These are phyloP conservation scores for Loripinus fragilis DNA, from an alignment of 2,888 invertebrate genomes.

Conservation along the genomic window DNA sequence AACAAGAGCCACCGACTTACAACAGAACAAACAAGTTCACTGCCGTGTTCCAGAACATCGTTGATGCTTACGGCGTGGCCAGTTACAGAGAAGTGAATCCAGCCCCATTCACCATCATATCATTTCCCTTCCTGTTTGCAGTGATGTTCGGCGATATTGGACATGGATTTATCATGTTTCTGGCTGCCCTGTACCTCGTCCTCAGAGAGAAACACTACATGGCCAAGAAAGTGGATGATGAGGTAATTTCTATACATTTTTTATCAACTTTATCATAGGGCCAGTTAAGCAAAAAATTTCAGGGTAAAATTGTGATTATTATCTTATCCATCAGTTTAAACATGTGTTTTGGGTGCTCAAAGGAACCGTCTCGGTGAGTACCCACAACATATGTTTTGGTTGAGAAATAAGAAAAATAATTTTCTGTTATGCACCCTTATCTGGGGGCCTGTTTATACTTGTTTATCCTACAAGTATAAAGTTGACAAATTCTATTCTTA, in stretches of 20 bases:
- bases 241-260: slow-evolving; percentile 86
- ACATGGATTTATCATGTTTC: slow-evolving; percentile 95
- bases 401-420: no score
- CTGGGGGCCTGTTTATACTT: no score
- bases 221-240: slow-evolving; percentile 94
- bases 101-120: slow-evolving; percentile 98
- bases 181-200: slow-evolving; percentile 97
- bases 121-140: slow-evolving; percentile 98
- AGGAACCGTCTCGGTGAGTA: no score
- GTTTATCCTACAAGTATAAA: no score
- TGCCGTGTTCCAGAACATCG: slow-evolving; percentile 95
- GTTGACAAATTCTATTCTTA: no score
- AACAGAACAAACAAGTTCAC: slow-evolving; percentile 99
- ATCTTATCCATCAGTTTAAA: no score
- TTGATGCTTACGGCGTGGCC: slow-evolving; percentile 98
- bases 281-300: no score
- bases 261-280: no score
- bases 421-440: no score
- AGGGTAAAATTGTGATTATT: no score
- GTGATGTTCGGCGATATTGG: slow-evolving; percentile 99
- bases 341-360: no score
- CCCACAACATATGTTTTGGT: no score
- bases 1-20: slow-evolving; percentile 95
- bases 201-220: slow-evolving; percentile 95
- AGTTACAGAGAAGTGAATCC: slow-evolving; percentile 99